These are phyloP conservation scores for Aphelinus atriplicis DNA, from an alignment of 1,140 invertebrate genomes.

Conservation along the genomic window DNA sequence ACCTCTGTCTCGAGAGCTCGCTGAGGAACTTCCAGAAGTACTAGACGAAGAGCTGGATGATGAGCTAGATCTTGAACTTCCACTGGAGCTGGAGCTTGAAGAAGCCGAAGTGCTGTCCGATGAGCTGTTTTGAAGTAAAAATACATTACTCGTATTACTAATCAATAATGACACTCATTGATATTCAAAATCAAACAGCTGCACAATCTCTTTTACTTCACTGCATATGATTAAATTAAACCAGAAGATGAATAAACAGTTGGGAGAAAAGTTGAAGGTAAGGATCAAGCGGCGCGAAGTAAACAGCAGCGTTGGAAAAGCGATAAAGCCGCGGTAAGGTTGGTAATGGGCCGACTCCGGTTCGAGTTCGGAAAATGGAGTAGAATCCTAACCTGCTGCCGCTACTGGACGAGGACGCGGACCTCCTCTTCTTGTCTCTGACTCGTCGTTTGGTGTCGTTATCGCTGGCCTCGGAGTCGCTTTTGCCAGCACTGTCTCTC, in stretches of 20 bases:
- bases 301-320: too few relatives aligned
- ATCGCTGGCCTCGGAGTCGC: slow-evolving; percentile 70
- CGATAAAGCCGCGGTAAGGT: too few relatives aligned
- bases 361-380: too few relatives aligned
- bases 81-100: slow-evolving; percentile 69
- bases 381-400: slow-evolving; percentile 72
- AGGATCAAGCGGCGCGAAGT: too few relatives aligned
- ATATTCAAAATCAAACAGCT: too few relatives aligned
- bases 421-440: slow-evolving; percentile 73
- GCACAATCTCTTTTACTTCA: background rate
- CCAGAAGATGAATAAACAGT: background rate
- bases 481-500: slow-evolving; percentile 66
- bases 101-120: slow-evolving; percentile 78
- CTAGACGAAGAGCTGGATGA: slow-evolving; percentile 75
- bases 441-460: slow-evolving; percentile 80
- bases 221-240: background rate
- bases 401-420: slow-evolving; percentile 80
- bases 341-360: too few relatives aligned
- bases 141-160: too few relatives aligned
- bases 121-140: slow-evolving; percentile 67
- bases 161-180: too few relatives aligned
- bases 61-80: slow-evolving; percentile 76
- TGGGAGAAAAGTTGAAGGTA: too few relatives aligned
- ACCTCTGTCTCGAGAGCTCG: slow-evolving; percentile 66
- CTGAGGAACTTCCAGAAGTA: slow-evolving; percentile 74